Evolutionary conservation across 1,140 invertebrate genomes (phyloP), one percentile per base, ranked within the genome.

Genomic region (Ostrea edulis): DNA sequence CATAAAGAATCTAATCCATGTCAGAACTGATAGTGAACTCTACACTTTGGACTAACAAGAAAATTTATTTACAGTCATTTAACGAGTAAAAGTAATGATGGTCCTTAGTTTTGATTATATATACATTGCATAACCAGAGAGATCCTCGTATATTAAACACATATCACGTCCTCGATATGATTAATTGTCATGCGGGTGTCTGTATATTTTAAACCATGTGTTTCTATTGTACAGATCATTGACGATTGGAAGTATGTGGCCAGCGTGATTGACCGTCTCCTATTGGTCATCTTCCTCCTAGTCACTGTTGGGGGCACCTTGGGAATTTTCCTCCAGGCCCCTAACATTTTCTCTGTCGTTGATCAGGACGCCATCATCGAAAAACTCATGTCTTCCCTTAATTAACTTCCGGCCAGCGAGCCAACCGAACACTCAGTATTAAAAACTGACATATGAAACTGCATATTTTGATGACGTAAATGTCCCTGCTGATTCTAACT

Each of bases 221-320:
- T 17, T 35, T 53, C 77, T 22, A 2, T 8, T 77, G 25, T 68
- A 20, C n/a, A 95, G 94, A 91, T 94, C 52, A 90, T 92, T 51
- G 93, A 94, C 65, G 99, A 99, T 95, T 99, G 99, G 99, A 99
- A 99, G 94, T 99, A 99, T 95, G 98, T 99, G 9, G 98, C 99
- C 54, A 99, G 99, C 97, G 99, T 99, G 53, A 99, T 99, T 92
- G 99, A 99, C 96, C 97, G 99, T 92, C 96, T 99, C 82, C 98
- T 99, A 94, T 96, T 99, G 87, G 98, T 99, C 94, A 97, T 99
- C 91, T 99, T 99, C 96, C 99, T 99, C 95, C 96, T 98, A 81
- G 98, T 99, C 12, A 99, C 99, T 44, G 97, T 98, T n/a, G 97
- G 97, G 14, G 97, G 97, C 20, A 99, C 99, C 4, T 96, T 99